Percentiles rank a stretch among this genome's conserved stretches.
Conservation (phyloP, 2,888 invertebrate species). For the Eumerus sabulonum region DNA sequence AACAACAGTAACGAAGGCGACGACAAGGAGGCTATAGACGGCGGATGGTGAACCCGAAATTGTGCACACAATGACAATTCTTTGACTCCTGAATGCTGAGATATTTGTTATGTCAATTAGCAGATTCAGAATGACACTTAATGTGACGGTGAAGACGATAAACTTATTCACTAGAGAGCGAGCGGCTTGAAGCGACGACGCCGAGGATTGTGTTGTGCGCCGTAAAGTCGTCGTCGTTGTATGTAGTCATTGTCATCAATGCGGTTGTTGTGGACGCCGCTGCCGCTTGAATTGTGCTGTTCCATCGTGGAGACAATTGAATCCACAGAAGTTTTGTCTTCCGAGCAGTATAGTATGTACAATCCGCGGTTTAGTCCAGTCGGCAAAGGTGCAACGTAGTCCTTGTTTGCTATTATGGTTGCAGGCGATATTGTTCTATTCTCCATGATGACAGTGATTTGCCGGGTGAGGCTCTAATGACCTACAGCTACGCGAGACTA, state of each 20-base stretch:
- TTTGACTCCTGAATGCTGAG: conserved; percentile 66
- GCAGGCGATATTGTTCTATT: conserved; percentile 52
- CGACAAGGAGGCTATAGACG: conserved; percentile 10
- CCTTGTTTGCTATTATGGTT: conserved; percentile 36
- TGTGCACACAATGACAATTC: conserved; percentile 67
- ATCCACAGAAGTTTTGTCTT: conserved; percentile 61
- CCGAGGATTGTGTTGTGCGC: conserved; percentile 14
- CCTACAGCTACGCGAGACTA: conserved; percentile 45
- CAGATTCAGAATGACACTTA: conserved; percentile 78
- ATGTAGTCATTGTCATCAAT: conserved; percentile 3
- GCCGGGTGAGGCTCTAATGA: conserved; percentile 67
- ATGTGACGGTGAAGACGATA: conserved; percentile 73
- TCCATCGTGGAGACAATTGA: conserved; percentile 61
- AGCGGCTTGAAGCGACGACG: conserved; percentile 28
- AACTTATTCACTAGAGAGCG: conserved; percentile 57
- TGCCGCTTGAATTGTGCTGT: conserved; percentile 52
- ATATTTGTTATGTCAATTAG: conserved; percentile 78
- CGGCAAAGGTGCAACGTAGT: conserved; percentile 19
- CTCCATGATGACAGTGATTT: conserved; percentile 61
- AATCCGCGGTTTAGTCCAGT: conserved; percentile 59
- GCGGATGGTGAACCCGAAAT: conserved; percentile 60
- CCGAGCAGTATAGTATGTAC: conserved; percentile 49
- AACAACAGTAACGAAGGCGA: conserved; percentile 4
- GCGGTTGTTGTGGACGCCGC: conserved; percentile 45
- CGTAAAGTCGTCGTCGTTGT: conserved; percentile 4